Evolutionary conservation across 2,797 vertebrate genomes (phyloP), one percentile per base, ranked within the genome.

Genomic region (Poeciliopsis paucimaculata): DNA sequence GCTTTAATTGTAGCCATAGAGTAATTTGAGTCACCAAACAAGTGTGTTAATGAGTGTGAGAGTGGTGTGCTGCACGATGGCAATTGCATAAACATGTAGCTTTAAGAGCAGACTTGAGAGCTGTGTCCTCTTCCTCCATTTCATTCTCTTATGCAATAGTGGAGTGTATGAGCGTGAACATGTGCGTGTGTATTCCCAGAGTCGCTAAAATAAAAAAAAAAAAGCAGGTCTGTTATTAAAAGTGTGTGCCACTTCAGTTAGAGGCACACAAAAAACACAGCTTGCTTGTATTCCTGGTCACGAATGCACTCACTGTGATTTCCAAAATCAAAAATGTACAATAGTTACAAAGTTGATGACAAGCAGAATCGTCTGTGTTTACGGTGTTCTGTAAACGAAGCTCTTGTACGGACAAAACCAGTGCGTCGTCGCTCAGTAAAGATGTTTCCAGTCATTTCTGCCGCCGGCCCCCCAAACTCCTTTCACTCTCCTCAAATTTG

Each of bases 11-110:
- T 76, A 53, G 76, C 75, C 8, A 2, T 74, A 10, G 76, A 79
- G 77, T 26, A 57, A 77, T 64, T 80, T 62, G 8, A 71, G 39
- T 75, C 73, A 2, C 43, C 71, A 78, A 76, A 73, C 28, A 76
- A 82, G 60, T 53, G 64, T 76, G 70, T 68, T 64, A 36, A 51
- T 26, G 46, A 47, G 62, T 75, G 34, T 57, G 72, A 60, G 72
- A 49, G 60, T 77, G 66, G 66, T 78, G 51, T 36, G 45, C 79
- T 81, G 83, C 88, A 84, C 83, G 77, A 84, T 83, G 81, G 87
- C 77, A 90, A 93, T 94, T 95, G 92, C 86, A 92, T 93, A 94
- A 95, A 95, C 90, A 90, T 87, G 91, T 76, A 89, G 82, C 85
- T 86, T 75, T 46, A 77, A 84, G 85, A 88, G 82, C 80, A 74